phyloP scores from a whole-genome alignment of 2,113 vertebrate genomes.

The Erpornis zantholeuca region DNA sequence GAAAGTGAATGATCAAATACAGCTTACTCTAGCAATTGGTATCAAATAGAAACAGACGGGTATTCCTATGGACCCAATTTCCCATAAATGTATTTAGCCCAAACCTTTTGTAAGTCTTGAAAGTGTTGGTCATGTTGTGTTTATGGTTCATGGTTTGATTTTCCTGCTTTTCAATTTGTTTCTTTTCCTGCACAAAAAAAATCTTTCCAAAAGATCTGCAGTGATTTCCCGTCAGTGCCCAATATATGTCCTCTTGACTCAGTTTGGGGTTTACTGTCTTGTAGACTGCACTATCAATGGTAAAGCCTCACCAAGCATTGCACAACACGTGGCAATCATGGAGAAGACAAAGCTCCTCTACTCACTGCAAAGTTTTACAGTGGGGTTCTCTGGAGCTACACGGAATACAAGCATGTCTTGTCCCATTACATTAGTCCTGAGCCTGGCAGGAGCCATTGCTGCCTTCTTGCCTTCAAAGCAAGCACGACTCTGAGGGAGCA shows the following conservation, averaged over 20 bases:
- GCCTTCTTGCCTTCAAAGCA: neutral
- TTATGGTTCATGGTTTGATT: neutral
- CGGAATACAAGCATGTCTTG: neutral
- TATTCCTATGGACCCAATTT: neutral
- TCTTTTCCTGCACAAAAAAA: neutral
- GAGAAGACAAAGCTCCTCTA: neutral
- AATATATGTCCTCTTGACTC: neutral
- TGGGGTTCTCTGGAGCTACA: neutral
- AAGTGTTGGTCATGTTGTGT: neutral
- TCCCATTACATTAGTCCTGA: accelerated
- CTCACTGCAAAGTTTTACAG: neutral
- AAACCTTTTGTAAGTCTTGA: neutral
- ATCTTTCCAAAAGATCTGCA: neutral
- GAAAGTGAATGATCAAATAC: neutral
- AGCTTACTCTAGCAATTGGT: neutral
- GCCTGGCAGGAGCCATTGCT: accelerated
- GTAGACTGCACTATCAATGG: accelerated
- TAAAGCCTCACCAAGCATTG: neutral
- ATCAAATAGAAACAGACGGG: neutral
- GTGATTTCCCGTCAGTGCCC: neutral
- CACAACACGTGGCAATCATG: neutral
- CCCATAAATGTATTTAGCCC: neutral
- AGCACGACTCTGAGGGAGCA: neutral
- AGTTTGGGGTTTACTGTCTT: neutral
- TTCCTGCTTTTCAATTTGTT: neutral